These are phyloP conservation scores for Australoheros scitulus DNA, from an alignment of 2,113 vertebrate genomes.

Conservation along the genomic window DNA sequence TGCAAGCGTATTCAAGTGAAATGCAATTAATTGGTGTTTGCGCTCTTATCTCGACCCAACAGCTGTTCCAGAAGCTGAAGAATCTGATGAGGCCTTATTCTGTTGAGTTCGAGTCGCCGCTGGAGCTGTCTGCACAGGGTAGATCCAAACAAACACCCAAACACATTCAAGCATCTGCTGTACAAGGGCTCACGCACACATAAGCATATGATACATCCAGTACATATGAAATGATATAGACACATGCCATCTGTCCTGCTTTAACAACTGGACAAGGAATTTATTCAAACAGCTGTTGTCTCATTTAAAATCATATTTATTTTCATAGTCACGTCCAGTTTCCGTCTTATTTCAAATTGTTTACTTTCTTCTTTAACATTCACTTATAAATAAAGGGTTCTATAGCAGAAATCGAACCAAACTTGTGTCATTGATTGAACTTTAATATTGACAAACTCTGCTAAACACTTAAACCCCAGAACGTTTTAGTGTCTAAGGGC, in stretches of 20 bases:
- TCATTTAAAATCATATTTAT: conserved; percentile 8
- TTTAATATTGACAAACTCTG: not conserved
- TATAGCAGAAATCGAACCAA: not conserved
- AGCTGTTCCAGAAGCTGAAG: conserved; percentile 99
- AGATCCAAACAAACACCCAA: conserved; percentile 47
- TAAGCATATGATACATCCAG: not conserved
- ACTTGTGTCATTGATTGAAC: not conserved
- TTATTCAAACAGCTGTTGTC: conserved; percentile 11
- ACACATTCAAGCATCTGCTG: not conserved
- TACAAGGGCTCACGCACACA: not conserved
- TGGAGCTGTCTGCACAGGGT: conserved; percentile 99
- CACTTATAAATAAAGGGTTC: not conserved
- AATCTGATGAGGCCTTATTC: conserved; percentile 97
- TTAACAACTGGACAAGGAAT: conserved; percentile 10
- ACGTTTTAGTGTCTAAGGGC: not conserved
- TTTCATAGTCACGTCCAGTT: not conserved
- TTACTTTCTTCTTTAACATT: not conserved
- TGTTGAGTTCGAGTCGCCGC: conserved; percentile 94
- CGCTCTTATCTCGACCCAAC: conserved; percentile 76
- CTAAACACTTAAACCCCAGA: not conserved
- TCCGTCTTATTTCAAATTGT: not conserved
- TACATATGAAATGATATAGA: not conserved
- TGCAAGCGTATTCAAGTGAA: conserved; percentile 27
- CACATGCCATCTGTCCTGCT: not conserved
- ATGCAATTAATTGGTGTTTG: conserved; percentile 57